phyloP scores from a whole-genome alignment of 1,140 invertebrate species.

The Drosophila kepulauana region DNA sequence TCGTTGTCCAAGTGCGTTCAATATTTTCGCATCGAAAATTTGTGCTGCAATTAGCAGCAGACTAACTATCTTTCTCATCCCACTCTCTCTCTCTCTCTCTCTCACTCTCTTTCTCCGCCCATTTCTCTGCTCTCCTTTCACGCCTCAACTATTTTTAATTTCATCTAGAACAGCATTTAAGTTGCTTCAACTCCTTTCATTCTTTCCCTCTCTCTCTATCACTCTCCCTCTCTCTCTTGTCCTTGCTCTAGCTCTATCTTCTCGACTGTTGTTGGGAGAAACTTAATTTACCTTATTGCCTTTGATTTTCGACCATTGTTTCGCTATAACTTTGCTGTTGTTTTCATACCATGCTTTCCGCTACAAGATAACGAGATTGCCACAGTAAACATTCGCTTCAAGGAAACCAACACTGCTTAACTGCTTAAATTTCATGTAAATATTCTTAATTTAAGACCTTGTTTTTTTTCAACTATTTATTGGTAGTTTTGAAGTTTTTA shows the following conservation, averaged over 20 bases:
- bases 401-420: not conserved
- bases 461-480: too few relatives aligned
- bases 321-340: not conserved
- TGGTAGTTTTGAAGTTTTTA: too few relatives aligned
- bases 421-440: too few relatives aligned
- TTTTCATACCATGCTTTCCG: not conserved
- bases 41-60: constrained; percentile 32
- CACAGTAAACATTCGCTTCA: not conserved
- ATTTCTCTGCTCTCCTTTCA: not conserved
- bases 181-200: not conserved
- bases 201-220: not conserved
- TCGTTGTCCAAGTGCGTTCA: not conserved
- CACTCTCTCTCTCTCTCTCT: too few relatives aligned
- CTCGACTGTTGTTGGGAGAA: not conserved
- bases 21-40: constrained; percentile 18
- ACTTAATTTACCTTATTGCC: constrained; percentile 22
- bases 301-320: constrained; percentile 10
- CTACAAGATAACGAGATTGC: not conserved
- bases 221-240: not conserved
- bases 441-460: too few relatives aligned
- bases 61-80: not conserved
- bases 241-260: too few relatives aligned
- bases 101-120: not conserved
- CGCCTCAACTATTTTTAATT: not conserved
- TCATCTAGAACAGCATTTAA: not conserved